Conservation (phyloP, 2,888 invertebrate species). For the Dynastes tityus region DNA sequence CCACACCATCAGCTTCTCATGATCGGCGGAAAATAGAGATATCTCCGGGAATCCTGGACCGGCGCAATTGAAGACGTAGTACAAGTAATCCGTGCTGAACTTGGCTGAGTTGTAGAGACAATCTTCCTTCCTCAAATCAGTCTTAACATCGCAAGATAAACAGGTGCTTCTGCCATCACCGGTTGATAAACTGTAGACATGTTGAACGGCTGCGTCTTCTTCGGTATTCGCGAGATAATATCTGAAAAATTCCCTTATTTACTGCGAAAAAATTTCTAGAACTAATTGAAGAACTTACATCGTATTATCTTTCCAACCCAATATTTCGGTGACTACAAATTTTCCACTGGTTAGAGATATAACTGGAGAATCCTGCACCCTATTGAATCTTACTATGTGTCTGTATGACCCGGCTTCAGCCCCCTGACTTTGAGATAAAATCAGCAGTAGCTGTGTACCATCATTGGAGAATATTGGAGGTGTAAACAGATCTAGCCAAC, state of each 20-base stretch:
- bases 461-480: slow-evolving; percentile 80
- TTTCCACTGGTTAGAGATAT: slow-evolving; percentile 75
- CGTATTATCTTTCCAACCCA: slow-evolving; percentile 81
- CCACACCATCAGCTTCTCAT: slow-evolving; percentile 73
- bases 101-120: slow-evolving; percentile 82
- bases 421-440: slow-evolving; percentile 80
- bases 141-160: slow-evolving; percentile 81
- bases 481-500: slow-evolving; percentile 87
- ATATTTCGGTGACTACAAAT: slow-evolving; percentile 82
- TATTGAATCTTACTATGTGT: slow-evolving; percentile 76
- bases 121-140: slow-evolving; percentile 69
- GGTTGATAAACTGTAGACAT: slow-evolving; percentile 83
- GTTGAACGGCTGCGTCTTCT: slow-evolving; percentile 83
- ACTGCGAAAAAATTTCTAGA: background rate
- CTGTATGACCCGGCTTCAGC: slow-evolving; percentile 75
- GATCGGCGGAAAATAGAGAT: slow-evolving; percentile 75
- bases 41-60: slow-evolving; percentile 90
- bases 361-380: slow-evolving; percentile 67
- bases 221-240: slow-evolving; percentile 90
- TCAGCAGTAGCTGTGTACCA: slow-evolving; percentile 81
- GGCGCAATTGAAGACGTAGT: slow-evolving; percentile 83
- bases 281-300: slow-evolving; percentile 74
- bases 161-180: slow-evolving; percentile 75
- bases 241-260: slow-evolving; percentile 69
- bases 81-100: slow-evolving; percentile 78